Base-by-base conservation (phyloP, 2,888 invertebrate genomes). In the Lithophane semibrunnea region DNA sequence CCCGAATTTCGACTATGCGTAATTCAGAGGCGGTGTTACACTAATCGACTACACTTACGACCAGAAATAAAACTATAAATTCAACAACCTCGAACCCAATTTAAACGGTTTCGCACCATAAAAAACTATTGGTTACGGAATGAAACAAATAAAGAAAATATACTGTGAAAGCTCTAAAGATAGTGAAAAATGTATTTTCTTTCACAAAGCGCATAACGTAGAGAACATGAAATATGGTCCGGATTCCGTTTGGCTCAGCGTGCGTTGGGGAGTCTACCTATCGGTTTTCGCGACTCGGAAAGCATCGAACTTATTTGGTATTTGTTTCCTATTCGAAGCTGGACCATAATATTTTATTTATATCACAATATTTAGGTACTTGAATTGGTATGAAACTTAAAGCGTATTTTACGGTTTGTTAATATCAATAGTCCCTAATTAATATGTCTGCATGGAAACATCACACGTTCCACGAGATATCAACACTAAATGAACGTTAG, bases 161-260 rank as follows among this genome's bases (percentile, higher is more conserved):
- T 90, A 93, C 92, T 91, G 90, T 86, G 90, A 92, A 93, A 93
- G 92, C 93, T 94, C 90, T 93, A 92, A 94, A 94, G 94, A 95
- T 95, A 94, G 95, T 95, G 95, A 95, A 95, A 96, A 96, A 96
- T 96, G 94, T 95, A 95, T 95, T 96, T 95, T 95, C 96, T 96
- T 95, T 95, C 94, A 95, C 95, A 96, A 95, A 95, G 95, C 95
- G 95, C 94, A 95, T 94, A 96, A 94, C 95, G 94, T 92, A 91
- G 93, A 93, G 92, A 94, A 95, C 95, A 95, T 96, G 96, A 96
- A 95, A 96, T 96, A 96, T 95, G 93, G 95, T 94, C 90, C 92
- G 96, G 95, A 95, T 96, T 96, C 92, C 90, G 93, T 92, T 93
- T 92, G 95, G 95, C 94, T 95, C 95, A 93, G 93, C 93, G 93